Evolutionary conservation across 2,888 invertebrate species (phyloP), one percentile per base, ranked within the genome.

Genomic region (Acleris holmiana): DNA sequence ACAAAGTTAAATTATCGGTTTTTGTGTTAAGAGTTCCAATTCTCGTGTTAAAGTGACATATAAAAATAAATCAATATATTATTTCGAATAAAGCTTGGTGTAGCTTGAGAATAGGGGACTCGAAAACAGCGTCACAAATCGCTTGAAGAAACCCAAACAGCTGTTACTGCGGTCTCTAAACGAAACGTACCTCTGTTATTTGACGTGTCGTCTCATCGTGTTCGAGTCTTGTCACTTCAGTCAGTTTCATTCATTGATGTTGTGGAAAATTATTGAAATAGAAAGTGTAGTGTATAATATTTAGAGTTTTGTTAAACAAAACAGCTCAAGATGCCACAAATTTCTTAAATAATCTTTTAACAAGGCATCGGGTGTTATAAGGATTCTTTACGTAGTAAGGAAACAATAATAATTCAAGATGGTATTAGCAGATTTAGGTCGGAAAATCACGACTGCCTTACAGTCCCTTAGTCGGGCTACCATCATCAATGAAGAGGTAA

Each of bases 371-470:
- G 35, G 13, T 29, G 44, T 55, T 49, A 50, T 50, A 55, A 55
- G 55, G 35, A 50, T 21, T 51, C 40, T 49, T 65, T 35, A 55
- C 15, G 50, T 21, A 46, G 54, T 13, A 35, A 60, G 35, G 25
- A 46, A 40, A 61, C 47, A 48, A 65, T 71, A 75, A 69, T 68
- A 69, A 69, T 74, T 71, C 84, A 96, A 94, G 86, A 99, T 99
- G 99, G 99, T 99, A 88, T 97, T 99, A 95, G 99, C 99, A 80
- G 99, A 99, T 94, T 95, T 99, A 88, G 99, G 99, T 85, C 96
- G 99, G 85, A 99, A 99, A 94, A 99, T 99, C 86, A 99, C 99
- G 82, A 97, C 98, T 89, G 99, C 99, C 70, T 93, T 99, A 89
- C 97, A 99, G 87, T 99, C 99, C 61, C 93, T 99, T 73, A 99